phyloP scores from a whole-genome alignment of 1,140 invertebrate genomes.

The Adoxophyes honmai region DNA sequence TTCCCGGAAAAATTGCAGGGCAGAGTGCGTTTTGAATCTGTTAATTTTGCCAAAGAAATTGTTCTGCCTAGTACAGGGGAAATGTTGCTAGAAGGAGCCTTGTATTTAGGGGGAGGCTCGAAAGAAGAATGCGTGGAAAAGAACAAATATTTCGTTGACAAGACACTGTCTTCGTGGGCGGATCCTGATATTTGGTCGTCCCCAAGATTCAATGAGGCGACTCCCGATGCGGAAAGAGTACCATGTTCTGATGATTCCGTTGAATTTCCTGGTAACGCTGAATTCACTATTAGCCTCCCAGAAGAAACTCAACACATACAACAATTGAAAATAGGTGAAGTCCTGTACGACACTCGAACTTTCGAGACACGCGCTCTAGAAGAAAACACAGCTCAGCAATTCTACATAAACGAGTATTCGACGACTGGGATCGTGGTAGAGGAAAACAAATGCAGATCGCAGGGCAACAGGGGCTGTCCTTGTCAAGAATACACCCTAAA shows the following conservation, averaged over 20 bases:
- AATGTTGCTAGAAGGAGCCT: constrained; percentile 40
- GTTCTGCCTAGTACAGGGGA: constrained; percentile 53
- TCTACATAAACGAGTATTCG: constrained; percentile 31
- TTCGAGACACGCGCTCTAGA: neutral
- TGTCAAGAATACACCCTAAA: constrained; percentile 43
- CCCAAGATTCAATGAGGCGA: constrained; percentile 55
- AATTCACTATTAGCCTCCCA: constrained; percentile 33
- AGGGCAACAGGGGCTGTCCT: constrained; percentile 41
- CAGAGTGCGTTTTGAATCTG: constrained; percentile 37
- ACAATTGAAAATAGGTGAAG: constrained; percentile 14
- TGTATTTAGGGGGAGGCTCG: constrained; percentile 37
- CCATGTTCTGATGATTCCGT: constrained; percentile 58
- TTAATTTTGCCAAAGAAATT: constrained; percentile 35
- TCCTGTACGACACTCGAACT: neutral
- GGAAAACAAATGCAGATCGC: constrained; percentile 29
- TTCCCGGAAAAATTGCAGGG: constrained; percentile 46
- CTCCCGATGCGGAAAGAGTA: constrained; percentile 58
- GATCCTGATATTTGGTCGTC: constrained; percentile 60
- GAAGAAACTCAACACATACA: constrained; percentile 34
- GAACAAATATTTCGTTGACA: constrained; percentile 46
- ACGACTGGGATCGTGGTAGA: constrained; percentile 27
- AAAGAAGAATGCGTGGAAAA: constrained; percentile 43
- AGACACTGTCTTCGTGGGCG: constrained; percentile 37
- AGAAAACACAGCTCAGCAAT: constrained; percentile 31
- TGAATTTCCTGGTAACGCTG: constrained; percentile 2